Conservation (phyloP, 2,888 invertebrate species). For the Unio delphinus region DNA sequence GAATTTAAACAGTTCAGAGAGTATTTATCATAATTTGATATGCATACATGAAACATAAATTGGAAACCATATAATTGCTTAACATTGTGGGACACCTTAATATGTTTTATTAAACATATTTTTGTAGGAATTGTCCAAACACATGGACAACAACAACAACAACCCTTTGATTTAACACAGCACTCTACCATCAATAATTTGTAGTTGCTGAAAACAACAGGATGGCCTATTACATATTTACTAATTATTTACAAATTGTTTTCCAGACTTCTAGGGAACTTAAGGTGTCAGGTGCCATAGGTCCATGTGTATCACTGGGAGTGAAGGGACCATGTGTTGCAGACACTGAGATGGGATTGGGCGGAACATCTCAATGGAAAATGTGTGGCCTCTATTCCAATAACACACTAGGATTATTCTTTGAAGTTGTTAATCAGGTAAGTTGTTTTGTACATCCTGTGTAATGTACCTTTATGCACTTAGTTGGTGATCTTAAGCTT, state of each 20-base stretch:
- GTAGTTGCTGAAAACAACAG: not conserved
- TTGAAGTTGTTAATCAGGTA: conserved; percentile 83
- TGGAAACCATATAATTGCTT: too few relatives aligned
- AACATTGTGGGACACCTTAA: not conserved
- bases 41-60: too few relatives aligned
- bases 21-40: too few relatives aligned
- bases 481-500: too few relatives aligned
- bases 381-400: conserved; percentile 94
- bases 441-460: not conserved
- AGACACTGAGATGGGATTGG: conserved; percentile 97
- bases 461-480: not conserved
- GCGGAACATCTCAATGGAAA: conserved; percentile 98
- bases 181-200: not conserved
- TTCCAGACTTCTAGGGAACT: conserved; percentile 88
- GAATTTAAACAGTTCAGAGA: too few relatives aligned
- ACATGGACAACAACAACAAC: not conserved
- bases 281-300: conserved; percentile 95
- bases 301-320: conserved; percentile 94
- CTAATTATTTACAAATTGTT: conserved; percentile 4
- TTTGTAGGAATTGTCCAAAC: not conserved
- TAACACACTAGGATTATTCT: conserved; percentile 93
- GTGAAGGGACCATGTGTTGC: conserved; percentile 93
- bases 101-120: not conserved
- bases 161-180: too few relatives aligned
- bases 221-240: not conserved